Base-by-base conservation (phyloP, 2,888 invertebrate genomes). In the Homarus gammarus region DNA sequence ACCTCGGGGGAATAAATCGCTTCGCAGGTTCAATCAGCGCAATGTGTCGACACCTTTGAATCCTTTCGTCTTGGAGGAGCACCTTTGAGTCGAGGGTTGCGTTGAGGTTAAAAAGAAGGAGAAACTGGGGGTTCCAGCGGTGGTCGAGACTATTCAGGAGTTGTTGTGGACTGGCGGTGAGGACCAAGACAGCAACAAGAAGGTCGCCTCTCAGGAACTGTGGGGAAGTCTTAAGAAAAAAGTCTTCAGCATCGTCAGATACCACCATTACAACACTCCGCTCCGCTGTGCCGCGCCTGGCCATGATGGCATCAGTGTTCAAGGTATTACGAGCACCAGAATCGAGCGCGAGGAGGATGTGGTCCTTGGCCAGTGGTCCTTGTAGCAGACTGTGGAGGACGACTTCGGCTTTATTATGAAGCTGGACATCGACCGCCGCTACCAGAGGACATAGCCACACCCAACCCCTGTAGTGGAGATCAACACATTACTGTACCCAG, bases 81-180 rank as follows among this genome's bases (percentile, higher is more conserved):
- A 44, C 38, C 36, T 10, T 36, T 3, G 77, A 27, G 40, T 88
- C 40, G 3, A 88, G n/a, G 12, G 64, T 68, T 12, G 49, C n/a
- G 51, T 88, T 88, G n/a, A 88, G 68, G 38, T 73, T 88, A 51
- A 88, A 22, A 27, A 88, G 31, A 33, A 83, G 31, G 27, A 83
- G 49, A 22, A 44, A 83, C 27, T 82, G 68, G n/a, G 88, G 88
- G 49, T 88, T 88, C 88, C 88, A 88, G 0, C 75, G 75, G 0
- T 73, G 18, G 51, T 77, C 70, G 18, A 88, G 38, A 38, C 33
- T 27, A 5, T 88, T 40, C 77, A 88, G 44, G 38, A 77, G 68
- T 22, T n/a, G 31, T 12, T 49, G 38, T 40, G 83, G 68, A 27
- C 22, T 75, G 5, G 8, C n/a, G 3, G 77, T 75, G 40, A 83